Evolutionary conservation across 2,797 vertebrate genomes (phyloP).

Genomic region (Lagodon rhomboides): DNA sequence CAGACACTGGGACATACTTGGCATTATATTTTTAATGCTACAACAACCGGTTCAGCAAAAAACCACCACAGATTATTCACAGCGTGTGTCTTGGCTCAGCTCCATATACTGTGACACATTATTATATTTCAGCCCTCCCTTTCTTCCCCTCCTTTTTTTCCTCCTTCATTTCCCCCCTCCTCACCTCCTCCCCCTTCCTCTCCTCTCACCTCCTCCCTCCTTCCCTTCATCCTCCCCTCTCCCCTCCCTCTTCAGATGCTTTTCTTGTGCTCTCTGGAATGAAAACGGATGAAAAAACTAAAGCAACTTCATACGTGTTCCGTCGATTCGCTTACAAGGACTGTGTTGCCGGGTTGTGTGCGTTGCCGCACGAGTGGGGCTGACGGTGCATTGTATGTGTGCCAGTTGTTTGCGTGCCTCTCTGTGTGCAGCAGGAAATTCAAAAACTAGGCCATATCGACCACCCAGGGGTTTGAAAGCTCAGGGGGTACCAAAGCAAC

Average conservation of each 20-base stretch:
- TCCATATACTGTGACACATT: conserved; percentile 77
- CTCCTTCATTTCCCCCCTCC: conserved; percentile 13
- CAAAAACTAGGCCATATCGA: conserved; percentile 86
- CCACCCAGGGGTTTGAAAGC: conserved; percentile 85
- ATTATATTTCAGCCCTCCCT: conserved; percentile 64
- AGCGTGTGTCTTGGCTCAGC: conserved; percentile 75
- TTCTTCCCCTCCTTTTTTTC: conserved; percentile 27
- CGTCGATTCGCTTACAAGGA: conserved; percentile 57
- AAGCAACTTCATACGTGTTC: conserved; percentile 68
- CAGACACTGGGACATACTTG: conserved; percentile 76
- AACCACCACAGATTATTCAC: conserved; percentile 78
- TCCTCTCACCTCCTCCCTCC: conserved; percentile 37
- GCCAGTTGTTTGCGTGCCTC: conserved; percentile 78
- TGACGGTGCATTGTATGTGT: conserved; percentile 75
- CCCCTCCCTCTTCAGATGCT: conserved; percentile 28
- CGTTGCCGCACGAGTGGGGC: conserved; percentile 36
- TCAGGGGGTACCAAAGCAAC: conserved; percentile 81
- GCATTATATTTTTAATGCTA: conserved; percentile 80
- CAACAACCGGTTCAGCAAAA: conserved; percentile 79
- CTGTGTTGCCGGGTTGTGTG: conserved; percentile 22
- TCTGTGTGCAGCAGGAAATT: conserved; percentile 79
- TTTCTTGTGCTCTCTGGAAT: conserved; percentile 41
- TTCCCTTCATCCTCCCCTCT: conserved; percentile 30
- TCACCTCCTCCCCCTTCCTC: conserved; percentile 28
- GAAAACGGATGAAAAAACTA: conserved; percentile 47